These are phyloP conservation scores for Eurois occulta DNA, from an alignment of 2,888 invertebrate genomes.

Conservation along the genomic window DNA sequence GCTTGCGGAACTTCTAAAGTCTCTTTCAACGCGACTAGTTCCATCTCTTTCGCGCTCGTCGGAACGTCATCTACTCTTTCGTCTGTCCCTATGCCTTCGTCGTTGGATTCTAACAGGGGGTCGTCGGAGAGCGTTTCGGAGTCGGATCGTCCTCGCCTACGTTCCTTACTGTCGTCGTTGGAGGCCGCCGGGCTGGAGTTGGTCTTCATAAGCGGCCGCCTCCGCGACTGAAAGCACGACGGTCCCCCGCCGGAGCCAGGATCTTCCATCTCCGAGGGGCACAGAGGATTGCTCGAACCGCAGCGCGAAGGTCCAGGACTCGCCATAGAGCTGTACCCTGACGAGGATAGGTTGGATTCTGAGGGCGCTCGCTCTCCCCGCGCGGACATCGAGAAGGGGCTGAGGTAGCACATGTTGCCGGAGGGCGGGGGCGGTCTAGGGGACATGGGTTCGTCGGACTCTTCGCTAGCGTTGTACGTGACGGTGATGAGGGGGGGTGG, in stretches of 20 bases:
- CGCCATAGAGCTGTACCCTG: conserved; percentile 96
- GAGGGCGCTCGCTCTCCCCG: conserved; percentile 94
- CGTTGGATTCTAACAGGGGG: conserved; percentile 93
- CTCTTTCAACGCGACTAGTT: conserved; percentile 85
- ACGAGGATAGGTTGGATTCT: conserved; percentile 95
- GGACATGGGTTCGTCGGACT: conserved; percentile 94
- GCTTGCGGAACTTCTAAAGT: conserved; percentile 86
- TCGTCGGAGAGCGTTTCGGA: conserved; percentile 94
- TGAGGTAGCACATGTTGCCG: conserved; percentile 93
- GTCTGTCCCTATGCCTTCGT: conserved; percentile 95
- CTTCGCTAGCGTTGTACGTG: conserved; percentile 94
- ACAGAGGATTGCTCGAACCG: conserved; percentile 95
- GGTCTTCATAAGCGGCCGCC: conserved; percentile 92
- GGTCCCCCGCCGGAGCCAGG: conserved; percentile 91
- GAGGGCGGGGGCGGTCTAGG: conserved; percentile 91
- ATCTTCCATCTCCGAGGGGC: conserved; percentile 94
- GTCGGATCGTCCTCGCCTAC: conserved; percentile 92
- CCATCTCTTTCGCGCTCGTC: conserved; percentile 92
- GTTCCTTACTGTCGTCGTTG: conserved; percentile 86
- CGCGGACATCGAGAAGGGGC: conserved; percentile 94
- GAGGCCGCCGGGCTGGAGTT: conserved; percentile 88
- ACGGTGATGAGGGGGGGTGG: conserved; percentile 93
- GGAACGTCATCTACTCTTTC: conserved; percentile 94
- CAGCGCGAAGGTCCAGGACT: conserved; percentile 95
- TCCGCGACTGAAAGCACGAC: conserved; percentile 88